phyloP scores from a whole-genome alignment of 1,140 invertebrate species.

The Drosophila suzukii region DNA sequence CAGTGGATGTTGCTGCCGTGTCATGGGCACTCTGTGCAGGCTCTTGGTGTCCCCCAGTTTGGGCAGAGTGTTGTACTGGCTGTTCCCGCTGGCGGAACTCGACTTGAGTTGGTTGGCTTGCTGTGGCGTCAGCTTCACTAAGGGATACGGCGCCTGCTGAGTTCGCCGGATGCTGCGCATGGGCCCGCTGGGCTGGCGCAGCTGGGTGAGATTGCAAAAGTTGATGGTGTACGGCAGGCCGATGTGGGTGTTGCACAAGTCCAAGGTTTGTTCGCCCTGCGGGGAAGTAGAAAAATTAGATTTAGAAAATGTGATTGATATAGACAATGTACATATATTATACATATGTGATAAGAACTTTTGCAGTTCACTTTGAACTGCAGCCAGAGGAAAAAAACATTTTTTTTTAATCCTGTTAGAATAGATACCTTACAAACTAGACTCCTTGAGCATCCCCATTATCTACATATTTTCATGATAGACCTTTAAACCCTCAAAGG shows the following conservation, averaged over 20 bases:
- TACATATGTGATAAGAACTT: not conserved
- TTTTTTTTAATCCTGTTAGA: too few relatives aligned
- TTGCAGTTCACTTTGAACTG: not conserved
- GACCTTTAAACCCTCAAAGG: too few relatives aligned
- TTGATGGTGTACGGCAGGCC: slow-evolving; percentile 92
- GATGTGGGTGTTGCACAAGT: slow-evolving; percentile 89
- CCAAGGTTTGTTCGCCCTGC: slow-evolving; percentile 90
- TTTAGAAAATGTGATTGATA: not conserved
- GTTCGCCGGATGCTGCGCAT: slow-evolving; percentile 89
- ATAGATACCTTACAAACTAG: too few relatives aligned
- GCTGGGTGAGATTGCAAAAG: slow-evolving; percentile 91
- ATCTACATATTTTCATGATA: too few relatives aligned
- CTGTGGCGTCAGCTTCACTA: slow-evolving; percentile 87
- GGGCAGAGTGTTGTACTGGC: slow-evolving; percentile 44
- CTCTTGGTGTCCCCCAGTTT: slow-evolving; percentile 61
- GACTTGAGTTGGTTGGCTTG: slow-evolving; percentile 73
- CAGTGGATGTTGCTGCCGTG: slow-evolving; percentile 75
- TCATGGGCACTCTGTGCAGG: slow-evolving; percentile 61
- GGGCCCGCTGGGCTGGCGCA: slow-evolving; percentile 89
- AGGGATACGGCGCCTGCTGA: slow-evolving; percentile 91
- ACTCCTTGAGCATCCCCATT: too few relatives aligned
- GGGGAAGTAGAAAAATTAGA: not conserved
- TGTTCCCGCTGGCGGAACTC: slow-evolving; percentile 27
- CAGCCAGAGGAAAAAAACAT: too few relatives aligned
- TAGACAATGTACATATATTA: too few relatives aligned